A percentile compares a stretch with the other conserved stretches of the same genome.
phyloP scores from a whole-genome alignment of 2,888 invertebrate species.

The Cheilosia impressa region DNA sequence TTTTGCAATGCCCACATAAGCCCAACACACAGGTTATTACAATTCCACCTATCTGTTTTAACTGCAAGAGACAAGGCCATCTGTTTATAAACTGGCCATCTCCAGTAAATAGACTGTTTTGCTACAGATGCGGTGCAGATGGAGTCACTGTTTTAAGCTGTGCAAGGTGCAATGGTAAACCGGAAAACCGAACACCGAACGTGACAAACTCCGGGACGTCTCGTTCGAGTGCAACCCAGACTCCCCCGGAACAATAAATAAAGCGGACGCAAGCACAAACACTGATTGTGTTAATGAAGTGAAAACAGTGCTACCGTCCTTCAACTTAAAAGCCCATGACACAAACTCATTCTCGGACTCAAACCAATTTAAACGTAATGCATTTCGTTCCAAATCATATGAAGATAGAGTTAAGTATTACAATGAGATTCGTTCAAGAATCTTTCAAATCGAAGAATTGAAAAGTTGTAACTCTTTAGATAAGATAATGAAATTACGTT shows the following conservation, averaged over 20 bases:
- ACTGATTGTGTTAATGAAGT: neutral
- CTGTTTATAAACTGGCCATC: constrained; percentile 1
- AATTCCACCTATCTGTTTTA: neutral
- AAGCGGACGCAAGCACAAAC: neutral
- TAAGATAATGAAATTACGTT: neutral
- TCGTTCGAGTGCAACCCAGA: neutral
- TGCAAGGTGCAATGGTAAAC: neutral
- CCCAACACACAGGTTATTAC: neutral
- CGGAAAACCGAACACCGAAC: neutral
- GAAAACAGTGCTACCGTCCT: neutral
- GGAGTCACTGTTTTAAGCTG: neutral
- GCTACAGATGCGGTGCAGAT: constrained; percentile 6
- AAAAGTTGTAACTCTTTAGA: neutral
- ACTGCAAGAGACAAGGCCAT: neutral
- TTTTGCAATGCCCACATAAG: neutral
- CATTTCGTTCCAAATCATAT: neutral
- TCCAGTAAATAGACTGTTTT: constrained; percentile 2
- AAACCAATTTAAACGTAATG: neutral
- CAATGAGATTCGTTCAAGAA: neutral
- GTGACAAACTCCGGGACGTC: no score
- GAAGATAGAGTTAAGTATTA: constrained; percentile 2
- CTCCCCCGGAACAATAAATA: neutral
- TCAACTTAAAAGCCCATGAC: neutral
- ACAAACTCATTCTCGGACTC: no score
- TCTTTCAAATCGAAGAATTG: neutral